Base-by-base conservation (phyloP, 2,888 invertebrate genomes). In the Netelia fuscicornis region DNA sequence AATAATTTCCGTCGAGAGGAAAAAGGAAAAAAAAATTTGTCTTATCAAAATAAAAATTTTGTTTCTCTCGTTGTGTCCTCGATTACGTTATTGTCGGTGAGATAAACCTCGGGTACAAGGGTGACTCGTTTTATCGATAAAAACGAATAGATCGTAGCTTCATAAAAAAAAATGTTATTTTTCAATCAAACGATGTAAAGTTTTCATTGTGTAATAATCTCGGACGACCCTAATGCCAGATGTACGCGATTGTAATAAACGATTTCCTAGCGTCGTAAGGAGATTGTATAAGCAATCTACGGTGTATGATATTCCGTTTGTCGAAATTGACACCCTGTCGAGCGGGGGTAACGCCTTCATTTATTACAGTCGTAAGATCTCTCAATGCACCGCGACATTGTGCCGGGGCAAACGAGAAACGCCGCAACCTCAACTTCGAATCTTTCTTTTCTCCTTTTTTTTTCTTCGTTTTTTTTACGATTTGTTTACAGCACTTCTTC, bases 401-500 rank as follows among this genome's bases (percentile, higher is more conserved):
- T 85, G 65, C 75, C 58, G 10, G 10, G 48, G 17, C 64, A 44
- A 77, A 80, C 78, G 77, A 81, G 75, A 81, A 75, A 65, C 44
- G 74, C 67, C 52, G 9, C 17, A 78, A n/a, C 67, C 20, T 64
- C 52, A 74, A 74, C 74, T 65, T 74, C 65, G 62, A 20, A 54
- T 42, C 17, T 11, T 48, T 71, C 54, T 65, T 1, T 20, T 20
- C 20, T 20, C 48, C 56, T 54, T 25, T 58, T 64, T 58, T 44
- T 48, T 64, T 64, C 44, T 65, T 65, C 37, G 23, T 75, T 84
- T 78, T 86, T 84, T 92, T 93, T 91, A 93, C 92, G 93, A 93
- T 93, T 93, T 93, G 93, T 93, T 92, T 92, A 93, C 92, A 92
- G 89, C 91, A 85, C 85, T 86, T 86, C 81, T 77, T 77, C 85